These are phyloP conservation scores for Phalacrocorax carbo DNA, from an alignment of 2,113 vertebrate genomes.

Conservation along the genomic window DNA sequence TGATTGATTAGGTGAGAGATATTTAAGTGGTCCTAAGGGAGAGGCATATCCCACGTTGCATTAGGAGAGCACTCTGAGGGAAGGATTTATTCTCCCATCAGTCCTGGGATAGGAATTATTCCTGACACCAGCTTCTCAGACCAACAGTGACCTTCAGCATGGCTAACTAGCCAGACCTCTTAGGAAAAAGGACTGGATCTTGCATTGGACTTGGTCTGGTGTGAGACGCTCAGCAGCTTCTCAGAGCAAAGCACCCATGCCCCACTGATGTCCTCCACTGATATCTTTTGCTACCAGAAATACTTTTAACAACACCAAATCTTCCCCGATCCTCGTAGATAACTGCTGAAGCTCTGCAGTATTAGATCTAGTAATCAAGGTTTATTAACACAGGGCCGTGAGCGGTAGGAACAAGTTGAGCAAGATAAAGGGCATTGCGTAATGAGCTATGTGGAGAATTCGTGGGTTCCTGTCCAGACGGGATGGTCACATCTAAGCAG, in stretches of 20 bases:
- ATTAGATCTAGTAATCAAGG: neutral
- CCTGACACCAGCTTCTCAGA: neutral
- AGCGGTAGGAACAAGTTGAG: neutral
- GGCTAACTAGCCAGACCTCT: neutral
- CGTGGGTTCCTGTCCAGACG: neutral
- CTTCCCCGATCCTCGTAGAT: neutral
- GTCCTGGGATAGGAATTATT: neutral
- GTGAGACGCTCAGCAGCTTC: neutral
- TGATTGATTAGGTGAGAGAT: neutral
- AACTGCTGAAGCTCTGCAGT: neutral
- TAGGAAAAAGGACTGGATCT: neutral
- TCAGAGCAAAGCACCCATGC: neutral
- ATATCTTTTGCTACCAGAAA: neutral
- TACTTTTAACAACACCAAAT: neutral
- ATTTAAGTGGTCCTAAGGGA: neutral
- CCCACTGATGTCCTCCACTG: neutral
- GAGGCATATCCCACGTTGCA: neutral
- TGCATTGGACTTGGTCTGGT: neutral
- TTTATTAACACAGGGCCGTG: neutral
- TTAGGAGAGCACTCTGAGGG: neutral
- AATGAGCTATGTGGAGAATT: neutral
- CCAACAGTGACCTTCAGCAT: neutral
- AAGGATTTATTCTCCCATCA: conserved; percentile 24
- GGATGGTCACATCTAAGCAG: neutral
- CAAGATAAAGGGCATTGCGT: neutral